Conservation (phyloP, 2,888 invertebrate species). For the Osmoderma eremita region DNA sequence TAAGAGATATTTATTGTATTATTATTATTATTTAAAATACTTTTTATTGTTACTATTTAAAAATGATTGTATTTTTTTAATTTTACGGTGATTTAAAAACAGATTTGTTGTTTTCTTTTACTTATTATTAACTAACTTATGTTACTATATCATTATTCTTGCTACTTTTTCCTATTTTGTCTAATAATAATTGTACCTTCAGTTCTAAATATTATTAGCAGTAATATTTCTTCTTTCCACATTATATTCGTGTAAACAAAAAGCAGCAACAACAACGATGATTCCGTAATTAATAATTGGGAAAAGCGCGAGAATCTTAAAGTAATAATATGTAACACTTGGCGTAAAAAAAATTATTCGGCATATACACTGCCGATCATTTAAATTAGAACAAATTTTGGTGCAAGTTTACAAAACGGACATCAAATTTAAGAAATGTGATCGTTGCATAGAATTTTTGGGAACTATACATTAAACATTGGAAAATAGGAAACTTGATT, state of each 20-base stretch:
- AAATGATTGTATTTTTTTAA: conserved; percentile 47
- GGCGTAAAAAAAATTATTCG: too few relatives aligned
- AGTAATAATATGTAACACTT: conserved; percentile 5
- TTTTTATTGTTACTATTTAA: conserved; percentile 48
- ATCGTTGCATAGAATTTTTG: too few relatives aligned
- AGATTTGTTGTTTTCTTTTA: conserved; percentile 45
- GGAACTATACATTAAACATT: too few relatives aligned
- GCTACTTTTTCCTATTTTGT: neutral
- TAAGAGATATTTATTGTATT: conserved; percentile 45
- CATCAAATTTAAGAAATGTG: too few relatives aligned
- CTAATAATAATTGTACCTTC: conserved; percentile 15
- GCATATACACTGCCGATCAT: too few relatives aligned
- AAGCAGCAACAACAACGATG: too few relatives aligned
- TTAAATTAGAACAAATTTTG: too few relatives aligned
- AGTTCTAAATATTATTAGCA: neutral
- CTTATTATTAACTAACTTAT: conserved; percentile 10
- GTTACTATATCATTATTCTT: conserved; percentile 3
- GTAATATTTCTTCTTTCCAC: too few relatives aligned
- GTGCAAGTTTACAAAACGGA: too few relatives aligned
- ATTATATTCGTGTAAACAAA: conserved; percentile 5
- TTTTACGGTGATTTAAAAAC: conserved; percentile 47
- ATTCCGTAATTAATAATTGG: too few relatives aligned
- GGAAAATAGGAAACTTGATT: too few relatives aligned
- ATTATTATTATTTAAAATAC: conserved; percentile 44
- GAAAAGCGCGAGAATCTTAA: conserved; percentile 1